phyloP scores from a whole-genome alignment of 2,797 vertebrate genomes.

The Acanthurus tractus region DNA sequence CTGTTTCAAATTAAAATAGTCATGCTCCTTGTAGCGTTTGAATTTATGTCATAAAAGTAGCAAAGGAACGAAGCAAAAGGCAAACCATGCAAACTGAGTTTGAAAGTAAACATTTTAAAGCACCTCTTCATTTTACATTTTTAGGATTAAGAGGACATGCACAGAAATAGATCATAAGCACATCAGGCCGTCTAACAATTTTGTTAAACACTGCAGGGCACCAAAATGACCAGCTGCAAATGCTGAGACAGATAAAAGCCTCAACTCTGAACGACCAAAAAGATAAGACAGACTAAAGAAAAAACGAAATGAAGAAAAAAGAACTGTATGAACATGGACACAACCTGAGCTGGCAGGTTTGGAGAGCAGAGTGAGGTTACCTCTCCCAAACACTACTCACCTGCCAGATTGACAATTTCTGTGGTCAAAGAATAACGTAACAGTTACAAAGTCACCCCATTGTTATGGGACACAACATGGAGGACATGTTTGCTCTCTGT shows the following conservation, averaged over 20 bases:
- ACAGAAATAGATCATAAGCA: background rate
- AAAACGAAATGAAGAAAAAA: constrained; percentile 34
- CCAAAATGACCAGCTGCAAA: constrained; percentile 40
- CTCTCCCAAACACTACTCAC: constrained; percentile 87
- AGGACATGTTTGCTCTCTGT: constrained; percentile 30
- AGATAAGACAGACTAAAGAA: constrained; percentile 28
- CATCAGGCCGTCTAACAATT: background rate
- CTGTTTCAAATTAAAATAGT: background rate
- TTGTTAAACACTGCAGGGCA: constrained; percentile 37
- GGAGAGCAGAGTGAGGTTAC: constrained; percentile 71
- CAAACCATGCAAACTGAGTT: constrained; percentile 60
- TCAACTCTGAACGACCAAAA: constrained; percentile 24
- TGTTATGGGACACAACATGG: constrained; percentile 48
- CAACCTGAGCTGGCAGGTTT: constrained; percentile 71
- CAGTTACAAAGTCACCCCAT: constrained; percentile 77
- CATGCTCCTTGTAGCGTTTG: background rate
- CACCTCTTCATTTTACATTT: background rate
- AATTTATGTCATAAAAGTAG: background rate
- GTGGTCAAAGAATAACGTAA: constrained; percentile 88
- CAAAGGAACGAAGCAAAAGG: background rate
- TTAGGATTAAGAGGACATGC: constrained; percentile 48
- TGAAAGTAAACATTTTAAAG: background rate
- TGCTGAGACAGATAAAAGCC: constrained; percentile 24
- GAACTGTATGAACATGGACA: constrained; percentile 69
- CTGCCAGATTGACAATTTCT: constrained; percentile 90